phyloP scores from a whole-genome alignment of 2,113 vertebrate species.

The Monopterus albus region DNA sequence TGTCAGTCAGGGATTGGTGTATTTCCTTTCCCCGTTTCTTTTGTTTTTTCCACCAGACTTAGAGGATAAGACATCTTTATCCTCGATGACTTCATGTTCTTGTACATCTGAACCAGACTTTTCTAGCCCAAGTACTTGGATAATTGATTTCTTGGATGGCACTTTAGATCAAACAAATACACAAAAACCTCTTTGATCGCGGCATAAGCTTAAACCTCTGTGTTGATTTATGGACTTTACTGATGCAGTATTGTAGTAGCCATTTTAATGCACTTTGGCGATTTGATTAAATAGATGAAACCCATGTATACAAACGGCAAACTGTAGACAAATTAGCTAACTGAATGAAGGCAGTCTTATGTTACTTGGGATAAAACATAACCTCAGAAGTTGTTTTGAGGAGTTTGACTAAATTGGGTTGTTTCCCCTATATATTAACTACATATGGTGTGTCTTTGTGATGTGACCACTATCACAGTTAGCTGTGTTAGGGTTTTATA shows the following conservation, averaged over 20 bases:
- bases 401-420: too few species aligned
- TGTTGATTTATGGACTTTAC: constrained; percentile 2
- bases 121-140: constrained; percentile 15
- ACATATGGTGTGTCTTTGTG: constrained; percentile 12
- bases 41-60: constrained; percentile 47
- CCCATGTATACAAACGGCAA: background rate
- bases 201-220: constrained; percentile 1
- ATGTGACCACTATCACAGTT: background rate
- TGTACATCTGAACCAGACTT: constrained; percentile 59
- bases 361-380: background rate
- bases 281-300: constrained; percentile 10
- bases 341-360: background rate
- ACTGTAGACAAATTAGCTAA: background rate
- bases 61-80: constrained; percentile 69
- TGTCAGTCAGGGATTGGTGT: constrained; percentile 70
- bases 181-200: background rate
- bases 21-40: constrained; percentile 60
- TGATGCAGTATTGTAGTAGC: background rate
- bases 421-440: background rate
- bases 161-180: constrained; percentile 33
- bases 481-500: constrained; percentile 22
- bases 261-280: background rate
- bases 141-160: constrained; percentile 56
- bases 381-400: too few species aligned
- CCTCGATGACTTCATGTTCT: constrained; percentile 62